Evolutionary conservation across 1,140 invertebrate species (phyloP), one percentile per base, ranked within the genome.

Genomic region (Caenorhabditis elegans): DNA sequence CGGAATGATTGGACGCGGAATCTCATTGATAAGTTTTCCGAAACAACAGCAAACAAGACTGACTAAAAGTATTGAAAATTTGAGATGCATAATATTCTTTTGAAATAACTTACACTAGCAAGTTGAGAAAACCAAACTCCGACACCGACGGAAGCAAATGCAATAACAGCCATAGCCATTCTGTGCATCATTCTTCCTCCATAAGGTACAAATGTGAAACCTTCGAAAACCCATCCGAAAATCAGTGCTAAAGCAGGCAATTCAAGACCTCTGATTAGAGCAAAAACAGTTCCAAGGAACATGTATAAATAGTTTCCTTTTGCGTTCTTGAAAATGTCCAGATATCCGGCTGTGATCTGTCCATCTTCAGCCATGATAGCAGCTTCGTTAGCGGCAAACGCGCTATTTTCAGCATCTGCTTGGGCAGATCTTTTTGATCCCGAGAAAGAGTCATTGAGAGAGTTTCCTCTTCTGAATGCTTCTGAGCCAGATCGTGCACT

Each of bases 1-100:
- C 82, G 86, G 82, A 92, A 92, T 15, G 88, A 86, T 70, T 86
- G 75, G 6, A 90, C 34, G 60, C 92, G 85, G 8, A 92, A 79
- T 46, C 90, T 87, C 84, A 89, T 87, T 0, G 91, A 92, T 11
- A 92, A 80, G 22, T 84, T 84, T 86, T 92, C 91, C 17, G 92
- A 91, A 65, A 91, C 85, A 70, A 70, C 47, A 15, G 79, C 84
- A 51, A 88, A 88, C 2, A 86, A 46, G 36, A 86, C 86, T 15
- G 55, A 83, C 87, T 87, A 55, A 85, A 86, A 82, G 31, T 5
- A 28, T 82, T 11, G 22, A n/a, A n/a, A 43, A 17, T n/a, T 53
- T 65, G n/a, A n/a, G n/a, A n/a, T 31, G n/a, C n/a, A 8, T 70
- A 0, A 2, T 3, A 47, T 2, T 36, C 17, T 22, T 22, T 5